Evolutionary conservation across 2,888 invertebrate genomes (phyloP), one percentile per base, ranked within the genome.

Genomic region (Drosophila mercatorum): DNA sequence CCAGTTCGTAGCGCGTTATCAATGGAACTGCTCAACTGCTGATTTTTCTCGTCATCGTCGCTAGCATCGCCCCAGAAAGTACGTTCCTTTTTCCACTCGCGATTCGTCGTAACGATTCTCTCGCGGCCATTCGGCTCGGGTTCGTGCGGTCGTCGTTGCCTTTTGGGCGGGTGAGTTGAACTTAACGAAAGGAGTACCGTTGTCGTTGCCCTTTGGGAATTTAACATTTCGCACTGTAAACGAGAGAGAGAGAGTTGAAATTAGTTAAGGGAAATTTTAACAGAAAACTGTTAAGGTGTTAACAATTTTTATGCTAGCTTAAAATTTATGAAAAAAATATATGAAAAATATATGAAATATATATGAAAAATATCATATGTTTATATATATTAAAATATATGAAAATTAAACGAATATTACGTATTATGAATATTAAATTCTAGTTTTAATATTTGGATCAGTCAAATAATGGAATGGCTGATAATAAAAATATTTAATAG

Each of bases 1-100:
- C 90, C 86, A 91, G 85, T 91, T 86, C 91, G 90, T 67, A 84
- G 81, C 91, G 80, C 90, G 91, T 90, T 90, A 91, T 90, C 91
- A 91, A 91, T 81, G 81, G 77, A 90, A 90, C 90, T 90, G 90
- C 85, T 88, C 77, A 90, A 87, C 91, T 91, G 84, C 87, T 89
- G 81, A 89, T 90, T 91, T 85, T 89, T 90, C 89, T 85, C 89
- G 80, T 74, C 85, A 80, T 81, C 85, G 73, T 83, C 69, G 78
- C 81, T 75, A 87, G 86, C 86, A 90, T 87, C 86, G 90, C 83
- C 80, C 79, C 74, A 88, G 58, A 85, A 90, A 72, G 72, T 47
- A 65, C 44, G 34, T 51, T 17, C 51, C 76, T 63, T 49, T 36
- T 22, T 71, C 62, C 72, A 34, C 47, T 31, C 41, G 28, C 31